A percentile compares a stretch with the other conserved stretches of the same genome.
phyloP scores from a whole-genome alignment of 2,888 invertebrate species.

The Dendrolimus houi region DNA sequence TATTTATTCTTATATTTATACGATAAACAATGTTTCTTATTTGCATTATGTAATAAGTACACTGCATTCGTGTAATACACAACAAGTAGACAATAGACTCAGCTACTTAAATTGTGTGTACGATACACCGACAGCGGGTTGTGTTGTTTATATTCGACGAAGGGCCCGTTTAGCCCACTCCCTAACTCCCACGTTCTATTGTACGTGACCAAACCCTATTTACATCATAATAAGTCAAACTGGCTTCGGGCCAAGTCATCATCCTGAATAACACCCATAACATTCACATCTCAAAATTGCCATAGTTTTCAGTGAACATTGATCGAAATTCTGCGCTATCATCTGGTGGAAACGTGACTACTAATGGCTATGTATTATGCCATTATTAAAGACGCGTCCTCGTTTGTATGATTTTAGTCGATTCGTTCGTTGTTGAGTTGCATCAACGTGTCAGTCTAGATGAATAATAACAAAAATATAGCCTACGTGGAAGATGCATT shows the following conservation, averaged over 20 bases:
- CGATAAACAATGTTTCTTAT: too few relatives aligned
- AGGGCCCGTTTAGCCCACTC: constrained; percentile 52
- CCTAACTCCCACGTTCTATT: constrained; percentile 54
- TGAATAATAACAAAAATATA: too few relatives aligned
- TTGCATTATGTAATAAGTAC: too few relatives aligned
- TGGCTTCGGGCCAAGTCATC: constrained; percentile 52
- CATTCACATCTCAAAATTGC: constrained; percentile 15
- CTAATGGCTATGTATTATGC: too few relatives aligned
- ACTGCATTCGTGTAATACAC: too few relatives aligned
- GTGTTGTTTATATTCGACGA: constrained; percentile 47
- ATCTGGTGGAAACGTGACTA: neutral
- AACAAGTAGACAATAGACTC: too few relatives aligned
- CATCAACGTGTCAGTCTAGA: too few relatives aligned
- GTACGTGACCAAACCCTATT: constrained; percentile 65
- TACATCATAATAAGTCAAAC: constrained; percentile 66
- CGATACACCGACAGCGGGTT: constrained; percentile 20
- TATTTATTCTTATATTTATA: too few relatives aligned
- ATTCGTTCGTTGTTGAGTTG: too few relatives aligned
- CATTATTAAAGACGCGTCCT: too few relatives aligned
- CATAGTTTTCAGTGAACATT: constrained; percentile 2
- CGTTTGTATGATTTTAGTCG: too few relatives aligned
- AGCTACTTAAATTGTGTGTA: neutral
- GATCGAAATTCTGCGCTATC: neutral
- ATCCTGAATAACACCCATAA: constrained; percentile 16
- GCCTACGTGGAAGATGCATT: too few relatives aligned